phyloP scores from a whole-genome alignment of 2,888 invertebrate species.

The Amiota minor region DNA sequence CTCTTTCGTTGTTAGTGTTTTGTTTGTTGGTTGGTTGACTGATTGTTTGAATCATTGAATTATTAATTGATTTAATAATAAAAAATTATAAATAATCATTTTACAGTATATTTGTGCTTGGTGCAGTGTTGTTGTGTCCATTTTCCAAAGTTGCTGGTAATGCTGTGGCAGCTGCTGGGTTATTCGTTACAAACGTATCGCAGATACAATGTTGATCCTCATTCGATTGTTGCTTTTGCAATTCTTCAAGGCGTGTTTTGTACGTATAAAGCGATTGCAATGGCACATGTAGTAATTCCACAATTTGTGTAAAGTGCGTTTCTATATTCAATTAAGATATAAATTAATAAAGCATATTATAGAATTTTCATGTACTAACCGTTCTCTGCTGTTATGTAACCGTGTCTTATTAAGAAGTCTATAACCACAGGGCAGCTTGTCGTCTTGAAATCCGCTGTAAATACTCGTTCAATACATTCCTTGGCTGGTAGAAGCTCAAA shows the following conservation, averaged over 20 bases:
- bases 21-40: not conserved
- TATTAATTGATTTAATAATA: no score
- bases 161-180: slow-evolving; percentile 35
- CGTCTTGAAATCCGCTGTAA: slow-evolving; percentile 90
- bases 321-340: slow-evolving; percentile 77
- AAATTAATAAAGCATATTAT: not conserved
- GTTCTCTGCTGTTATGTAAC: slow-evolving; percentile 90
- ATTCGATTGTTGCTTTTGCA: slow-evolving; percentile 50
- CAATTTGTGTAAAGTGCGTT: slow-evolving; percentile 86
- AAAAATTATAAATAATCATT: not conserved
- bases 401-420: slow-evolving; percentile 94
- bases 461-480: slow-evolving; percentile 86
- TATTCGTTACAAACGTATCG: slow-evolving; percentile 23
- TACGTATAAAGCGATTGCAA: slow-evolving; percentile 85
- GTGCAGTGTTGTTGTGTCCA: slow-evolving; percentile 60
- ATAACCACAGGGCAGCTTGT: slow-evolving; percentile 93
- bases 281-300: slow-evolving; percentile 90
- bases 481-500: slow-evolving; percentile 89
- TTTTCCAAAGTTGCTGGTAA: slow-evolving; percentile 62
- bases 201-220: slow-evolving; percentile 52
- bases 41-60: no score
- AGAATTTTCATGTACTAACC: slow-evolving; percentile 75
- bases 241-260: slow-evolving; percentile 64
- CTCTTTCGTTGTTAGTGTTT: slow-evolving; percentile 22
- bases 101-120: slow-evolving; percentile 8